A percentile compares a stretch with the other conserved stretches of the same genome.
Evolutionary conservation across 2,888 invertebrate genomes (phyloP).

Genomic region (Xiphydria camelus): DNA sequence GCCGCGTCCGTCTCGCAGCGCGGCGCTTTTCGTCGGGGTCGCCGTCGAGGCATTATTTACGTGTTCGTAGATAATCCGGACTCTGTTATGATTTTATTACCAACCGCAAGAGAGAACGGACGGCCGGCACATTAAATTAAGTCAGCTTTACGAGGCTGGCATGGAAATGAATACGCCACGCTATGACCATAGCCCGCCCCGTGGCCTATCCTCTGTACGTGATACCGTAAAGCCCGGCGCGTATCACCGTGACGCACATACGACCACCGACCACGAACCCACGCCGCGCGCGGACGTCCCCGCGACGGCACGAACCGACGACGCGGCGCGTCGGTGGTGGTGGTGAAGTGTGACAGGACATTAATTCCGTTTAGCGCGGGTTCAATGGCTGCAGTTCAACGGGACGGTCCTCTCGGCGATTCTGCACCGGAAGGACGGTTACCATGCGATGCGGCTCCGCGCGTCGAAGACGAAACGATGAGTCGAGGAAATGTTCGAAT

Average conservation of each 20-base stretch:
- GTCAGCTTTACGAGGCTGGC: conserved; percentile 48
- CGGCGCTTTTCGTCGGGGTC: background rate
- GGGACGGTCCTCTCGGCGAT: too few relatives aligned
- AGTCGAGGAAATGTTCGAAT: too few relatives aligned
- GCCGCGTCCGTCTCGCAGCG: too few relatives aligned
- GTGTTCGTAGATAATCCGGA: conserved; percentile 17
- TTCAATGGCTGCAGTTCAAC: too few relatives aligned
- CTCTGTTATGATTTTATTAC: conserved; percentile 28
- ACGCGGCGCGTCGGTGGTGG: too few relatives aligned
- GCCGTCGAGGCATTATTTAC: conserved; percentile 13
- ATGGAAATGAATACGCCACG: conserved; percentile 48
- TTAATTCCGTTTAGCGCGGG: conserved; percentile 21
- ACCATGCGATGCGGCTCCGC: too few relatives aligned
- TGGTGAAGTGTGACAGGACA: conserved; percentile 14
- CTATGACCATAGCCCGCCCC: conserved; percentile 19
- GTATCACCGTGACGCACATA: conserved; percentile 40
- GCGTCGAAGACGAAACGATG: too few relatives aligned
- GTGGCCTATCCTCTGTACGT: conserved; percentile 35
- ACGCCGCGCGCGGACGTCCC: too few relatives aligned
- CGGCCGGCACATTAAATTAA: conserved; percentile 46
- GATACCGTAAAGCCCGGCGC: conserved; percentile 42
- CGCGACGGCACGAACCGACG: too few relatives aligned
- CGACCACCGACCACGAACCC: conserved; percentile 27
- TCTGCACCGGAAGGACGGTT: too few relatives aligned
- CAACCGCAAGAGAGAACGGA: conserved; percentile 10